Evolutionary conservation across 1,140 invertebrate species (phyloP).

Genomic region (Bombus balteatus): DNA sequence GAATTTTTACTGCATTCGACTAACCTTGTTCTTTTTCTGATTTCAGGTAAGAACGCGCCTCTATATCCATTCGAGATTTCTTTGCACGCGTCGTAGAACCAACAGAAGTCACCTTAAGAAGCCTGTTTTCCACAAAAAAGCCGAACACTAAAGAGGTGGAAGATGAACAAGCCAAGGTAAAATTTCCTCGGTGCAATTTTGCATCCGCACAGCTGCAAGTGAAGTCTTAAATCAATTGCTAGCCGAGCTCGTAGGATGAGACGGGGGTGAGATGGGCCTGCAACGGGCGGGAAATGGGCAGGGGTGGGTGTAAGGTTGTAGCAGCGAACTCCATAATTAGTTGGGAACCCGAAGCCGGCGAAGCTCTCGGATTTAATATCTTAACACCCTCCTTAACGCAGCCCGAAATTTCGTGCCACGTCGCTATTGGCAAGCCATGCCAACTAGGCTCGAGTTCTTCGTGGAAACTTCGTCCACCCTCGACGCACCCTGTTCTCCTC

Average conservation of each 20-base stretch:
- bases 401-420: constrained; percentile 67
- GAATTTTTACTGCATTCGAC: not conserved
- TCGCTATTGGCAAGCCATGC: constrained; percentile 64
- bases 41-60: constrained; percentile 22
- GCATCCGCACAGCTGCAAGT: constrained; percentile 70
- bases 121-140: not conserved
- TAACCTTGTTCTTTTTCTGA: not conserved
- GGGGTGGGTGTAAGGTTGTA: constrained; percentile 67
- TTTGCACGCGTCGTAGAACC: not conserved
- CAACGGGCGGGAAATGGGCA: constrained; percentile 1
- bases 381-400: constrained; percentile 74
- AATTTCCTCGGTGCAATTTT: constrained; percentile 73
- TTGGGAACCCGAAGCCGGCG: constrained; percentile 67
- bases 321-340: constrained; percentile 76
- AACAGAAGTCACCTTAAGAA: not conserved
- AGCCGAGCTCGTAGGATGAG: constrained; percentile 45
- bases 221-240: constrained; percentile 77
- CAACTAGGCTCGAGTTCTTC: constrained; percentile 50
- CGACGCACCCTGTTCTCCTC: not conserved
- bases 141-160: not conserved
- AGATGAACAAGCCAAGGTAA: constrained; percentile 57
- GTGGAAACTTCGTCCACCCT: constrained; percentile 45
- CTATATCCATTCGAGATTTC: not conserved
- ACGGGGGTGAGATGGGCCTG: not conserved
- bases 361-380: constrained; percentile 75